Base-by-base conservation (phyloP, 2,888 invertebrate genomes). In the Lepidonotus clava region DNA sequence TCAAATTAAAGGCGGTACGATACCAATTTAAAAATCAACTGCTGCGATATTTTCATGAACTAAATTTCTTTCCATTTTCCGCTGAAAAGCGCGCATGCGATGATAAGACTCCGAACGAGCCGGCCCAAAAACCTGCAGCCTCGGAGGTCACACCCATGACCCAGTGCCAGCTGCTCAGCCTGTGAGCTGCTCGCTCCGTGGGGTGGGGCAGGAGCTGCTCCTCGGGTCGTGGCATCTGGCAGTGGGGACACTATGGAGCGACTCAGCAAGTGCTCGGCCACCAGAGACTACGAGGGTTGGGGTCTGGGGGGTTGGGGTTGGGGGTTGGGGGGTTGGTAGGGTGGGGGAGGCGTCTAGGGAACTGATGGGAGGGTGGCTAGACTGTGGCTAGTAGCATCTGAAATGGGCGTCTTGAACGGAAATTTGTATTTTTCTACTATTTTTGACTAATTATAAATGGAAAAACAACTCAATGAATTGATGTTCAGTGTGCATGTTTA, bases 231-330 rank as follows among this genome's bases (percentile, higher is more conserved):
- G 71, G 71, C 71, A 71, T 71, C 71, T 71, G 71, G 71, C 71
- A 71, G 24, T 71, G 71, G n/a, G 71, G 71, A 71, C 71, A 71
- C 71, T 71, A 71, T 71, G 71, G 71, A 71, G 71, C 36, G 38
- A 34, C 4, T 34, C 36, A 34, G 38, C 46, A 46, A 18, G 18
- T 18, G 46, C 46, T 18, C 46, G n/a, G 8, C 46, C 46, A 46
- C 46, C 18, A 46, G 8, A 8, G 8, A 46, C 46, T 46, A 11
- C 46, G 8, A 8, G 8, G 46, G n/a, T n/a, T n/a, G n/a, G 46
- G 8, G 18, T 18, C 46, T 18, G 46, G 8, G 46, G 18, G 46
- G 46, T 11, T 11, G 46, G 8, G 46, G 46, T 18, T 11, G 46
- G 46, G 46, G 46, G 46, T 18, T 11, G 46, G 46, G 46, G 46